Conservation (phyloP, 2,888 invertebrate genomes). For the Loripinus fragilis region DNA sequence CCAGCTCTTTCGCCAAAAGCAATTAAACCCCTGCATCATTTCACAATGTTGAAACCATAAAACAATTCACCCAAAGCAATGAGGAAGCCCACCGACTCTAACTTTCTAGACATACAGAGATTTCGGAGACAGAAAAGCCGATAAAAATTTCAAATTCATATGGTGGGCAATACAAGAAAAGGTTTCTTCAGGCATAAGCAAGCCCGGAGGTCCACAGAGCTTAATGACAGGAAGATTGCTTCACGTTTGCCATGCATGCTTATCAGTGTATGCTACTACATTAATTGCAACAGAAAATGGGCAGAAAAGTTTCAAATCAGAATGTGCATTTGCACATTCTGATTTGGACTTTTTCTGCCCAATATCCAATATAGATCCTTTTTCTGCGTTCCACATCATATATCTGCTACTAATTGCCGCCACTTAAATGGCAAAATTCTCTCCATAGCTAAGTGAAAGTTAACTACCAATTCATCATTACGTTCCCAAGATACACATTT, state of each 20-base stretch:
- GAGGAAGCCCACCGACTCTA: neutral
- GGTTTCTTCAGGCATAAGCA: too few species aligned
- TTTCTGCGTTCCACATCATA: too few species aligned
- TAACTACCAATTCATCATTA: conserved; percentile 60
- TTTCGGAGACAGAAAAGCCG: conserved; percentile 11
- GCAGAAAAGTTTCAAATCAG: too few species aligned
- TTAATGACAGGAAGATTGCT: too few species aligned
- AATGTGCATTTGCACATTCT: too few species aligned
- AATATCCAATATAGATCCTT: too few species aligned
- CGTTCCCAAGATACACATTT: conserved; percentile 58
- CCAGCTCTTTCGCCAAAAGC: neutral
- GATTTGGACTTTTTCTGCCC: too few species aligned
- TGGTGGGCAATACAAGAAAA: too few species aligned
- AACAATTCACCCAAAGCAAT: neutral
- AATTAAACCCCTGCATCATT: neutral
- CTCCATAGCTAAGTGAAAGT: conserved; percentile 55
- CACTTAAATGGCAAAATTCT: conserved; percentile 37
- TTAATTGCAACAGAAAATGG: too few species aligned
- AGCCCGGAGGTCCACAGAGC: too few species aligned
- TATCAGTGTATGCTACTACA: too few species aligned
- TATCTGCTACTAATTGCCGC: conserved; percentile 46
- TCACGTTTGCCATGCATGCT: too few species aligned
- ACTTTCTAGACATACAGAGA: conserved; percentile 16
- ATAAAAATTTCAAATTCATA: conserved; percentile 11
- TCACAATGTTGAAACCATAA: neutral